Percentiles rank a stretch among this genome's conserved stretches.
Evolutionary conservation across 1,140 invertebrate species (phyloP).

Genomic region (Anthonomus grandis): DNA sequence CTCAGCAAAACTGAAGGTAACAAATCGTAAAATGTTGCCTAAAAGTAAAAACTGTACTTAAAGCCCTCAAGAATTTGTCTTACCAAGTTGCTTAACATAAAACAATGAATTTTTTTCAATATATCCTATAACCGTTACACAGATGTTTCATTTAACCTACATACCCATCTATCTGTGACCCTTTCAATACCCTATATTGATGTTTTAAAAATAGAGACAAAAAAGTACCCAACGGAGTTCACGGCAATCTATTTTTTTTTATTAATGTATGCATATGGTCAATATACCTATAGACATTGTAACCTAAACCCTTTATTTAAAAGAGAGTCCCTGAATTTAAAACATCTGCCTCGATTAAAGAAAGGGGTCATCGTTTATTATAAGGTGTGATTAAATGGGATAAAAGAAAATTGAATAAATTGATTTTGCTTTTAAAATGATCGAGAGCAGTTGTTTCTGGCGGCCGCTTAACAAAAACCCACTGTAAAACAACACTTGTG

Average conservation of each 20-base stretch:
- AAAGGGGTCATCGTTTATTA: conserved; percentile 16
- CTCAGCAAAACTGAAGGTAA: too few species aligned
- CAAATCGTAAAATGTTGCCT: too few species aligned
- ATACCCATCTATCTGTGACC: background rate
- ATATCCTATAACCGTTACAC: background rate
- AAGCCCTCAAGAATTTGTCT: too few species aligned
- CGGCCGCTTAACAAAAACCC: too few species aligned
- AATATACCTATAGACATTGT: conserved; percentile 13
- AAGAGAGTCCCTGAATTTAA: conserved; percentile 5
- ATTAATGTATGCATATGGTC: conserved; percentile 29
- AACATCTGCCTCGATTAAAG: conserved; percentile 17
- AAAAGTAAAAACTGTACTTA: too few species aligned
- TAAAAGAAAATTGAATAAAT: conserved; percentile 15
- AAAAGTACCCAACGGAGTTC: conserved; percentile 19
- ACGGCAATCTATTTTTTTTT: conserved; percentile 17
- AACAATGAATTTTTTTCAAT: background rate
- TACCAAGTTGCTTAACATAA: background rate
- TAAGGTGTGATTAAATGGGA: conserved; percentile 8
- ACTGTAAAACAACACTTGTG: too few species aligned
- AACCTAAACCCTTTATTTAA: conserved; percentile 16
- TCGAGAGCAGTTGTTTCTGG: too few species aligned
- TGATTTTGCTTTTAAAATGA: too few species aligned
- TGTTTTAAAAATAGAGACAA: conserved; percentile 7
- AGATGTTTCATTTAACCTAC: conserved; percentile 5
- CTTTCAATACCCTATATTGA: conserved; percentile 6